Evolutionary conservation across 2,888 invertebrate genomes (phyloP).

Genomic region (Drosophila paracracens): DNA sequence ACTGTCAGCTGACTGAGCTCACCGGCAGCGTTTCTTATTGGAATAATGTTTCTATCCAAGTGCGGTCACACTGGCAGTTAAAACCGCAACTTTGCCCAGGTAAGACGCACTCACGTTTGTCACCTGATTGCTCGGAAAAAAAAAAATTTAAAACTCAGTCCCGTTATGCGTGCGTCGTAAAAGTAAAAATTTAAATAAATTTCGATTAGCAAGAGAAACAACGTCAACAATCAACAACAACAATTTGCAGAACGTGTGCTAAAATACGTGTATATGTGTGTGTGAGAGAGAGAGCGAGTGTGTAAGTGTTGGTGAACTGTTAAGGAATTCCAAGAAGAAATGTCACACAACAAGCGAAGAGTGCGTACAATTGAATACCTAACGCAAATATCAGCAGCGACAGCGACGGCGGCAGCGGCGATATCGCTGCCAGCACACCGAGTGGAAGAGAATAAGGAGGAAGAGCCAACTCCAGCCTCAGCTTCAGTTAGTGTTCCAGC

Average conservation of each 20-base stretch:
- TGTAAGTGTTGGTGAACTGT: constrained; percentile 29
- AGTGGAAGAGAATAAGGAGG: constrained; percentile 1
- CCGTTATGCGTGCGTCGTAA: constrained; percentile 58
- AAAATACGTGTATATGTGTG: constrained; percentile 12
- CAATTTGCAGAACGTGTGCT: constrained; percentile 30
- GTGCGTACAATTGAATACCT: constrained; percentile 71
- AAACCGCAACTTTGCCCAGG: constrained; percentile 56
- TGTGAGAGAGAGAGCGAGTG: background rate
- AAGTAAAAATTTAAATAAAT: constrained; percentile 71
- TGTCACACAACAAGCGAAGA: constrained; percentile 71
- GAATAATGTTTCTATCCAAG: constrained; percentile 7
- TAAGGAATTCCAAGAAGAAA: constrained; percentile 67
- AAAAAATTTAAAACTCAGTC: constrained; percentile 21
- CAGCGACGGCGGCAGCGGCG: constrained; percentile 29
- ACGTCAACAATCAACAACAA: constrained; percentile 19
- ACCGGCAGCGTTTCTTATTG: constrained; percentile 37
- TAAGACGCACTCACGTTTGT: constrained; percentile 54
- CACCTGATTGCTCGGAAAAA: constrained; percentile 55
- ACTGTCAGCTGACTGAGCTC: constrained; percentile 30
- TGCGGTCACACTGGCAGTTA: constrained; percentile 48
- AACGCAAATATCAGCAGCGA: constrained; percentile 50
- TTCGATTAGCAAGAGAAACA: constrained; percentile 57
- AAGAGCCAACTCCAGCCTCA: constrained; percentile 24
- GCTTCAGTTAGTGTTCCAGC: constrained; percentile 9
- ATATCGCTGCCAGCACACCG: constrained; percentile 30